These are phyloP conservation scores for Chrysolina oricalcia DNA, from an alignment of 2,888 invertebrate genomes.

Conservation along the genomic window DNA sequence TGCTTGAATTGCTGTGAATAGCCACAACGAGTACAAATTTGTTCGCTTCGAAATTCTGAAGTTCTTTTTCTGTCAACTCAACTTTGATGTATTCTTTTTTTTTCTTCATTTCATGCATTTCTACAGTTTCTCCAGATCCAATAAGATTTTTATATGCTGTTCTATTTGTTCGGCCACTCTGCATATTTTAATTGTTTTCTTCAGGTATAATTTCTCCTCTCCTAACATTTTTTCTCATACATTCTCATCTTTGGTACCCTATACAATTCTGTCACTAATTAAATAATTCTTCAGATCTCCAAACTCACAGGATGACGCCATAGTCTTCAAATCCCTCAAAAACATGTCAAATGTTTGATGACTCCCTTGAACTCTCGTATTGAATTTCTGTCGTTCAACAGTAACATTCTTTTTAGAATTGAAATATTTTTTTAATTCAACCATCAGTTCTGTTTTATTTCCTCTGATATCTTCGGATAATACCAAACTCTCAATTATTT, in stretches of 20 bases:
- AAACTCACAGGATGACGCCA: neutral
- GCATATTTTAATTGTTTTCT: no score
- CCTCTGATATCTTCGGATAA: neutral
- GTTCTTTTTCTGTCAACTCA: neutral
- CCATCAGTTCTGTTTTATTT: neutral
- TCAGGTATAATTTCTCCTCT: neutral
- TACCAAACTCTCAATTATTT: neutral
- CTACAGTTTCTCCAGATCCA: neutral
- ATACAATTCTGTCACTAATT: neutral
- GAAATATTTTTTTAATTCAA: no score
- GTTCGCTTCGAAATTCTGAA: neutral
- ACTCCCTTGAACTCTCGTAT: neutral
- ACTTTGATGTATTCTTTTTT: neutral
- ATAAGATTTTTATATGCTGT: neutral
- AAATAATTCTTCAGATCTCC: neutral
- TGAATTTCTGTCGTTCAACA: constrained; percentile 18
- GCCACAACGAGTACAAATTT: no score
- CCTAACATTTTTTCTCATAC: neutral
- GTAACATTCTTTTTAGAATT: neutral
- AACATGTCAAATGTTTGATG: neutral
- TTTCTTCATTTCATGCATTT: neutral
- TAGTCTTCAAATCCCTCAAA: neutral
- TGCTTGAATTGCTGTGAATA: neutral
- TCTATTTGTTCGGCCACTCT: no score
- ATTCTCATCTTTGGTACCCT: neutral